These are phyloP conservation scores for Pluvialis apricaria DNA, from an alignment of 2,113 vertebrate species.

Conservation along the genomic window DNA sequence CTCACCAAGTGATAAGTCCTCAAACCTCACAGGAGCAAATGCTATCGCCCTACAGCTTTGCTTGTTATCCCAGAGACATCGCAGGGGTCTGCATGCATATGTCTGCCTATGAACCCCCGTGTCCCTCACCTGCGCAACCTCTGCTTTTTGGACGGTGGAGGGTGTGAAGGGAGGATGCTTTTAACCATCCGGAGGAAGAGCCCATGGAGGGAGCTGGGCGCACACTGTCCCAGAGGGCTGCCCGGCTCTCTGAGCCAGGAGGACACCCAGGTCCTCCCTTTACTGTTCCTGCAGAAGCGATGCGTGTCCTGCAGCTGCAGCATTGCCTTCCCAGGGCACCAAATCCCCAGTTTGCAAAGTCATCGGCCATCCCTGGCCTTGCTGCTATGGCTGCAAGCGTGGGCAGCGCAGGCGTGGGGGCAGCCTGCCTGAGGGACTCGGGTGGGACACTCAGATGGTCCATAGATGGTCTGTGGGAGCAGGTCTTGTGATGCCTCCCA, in stretches of 20 bases:
- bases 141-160: fast-evolving
- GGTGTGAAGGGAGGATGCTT: neutral
- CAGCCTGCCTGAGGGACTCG: neutral
- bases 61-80: neutral
- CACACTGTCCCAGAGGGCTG: neutral
- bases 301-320: neutral
- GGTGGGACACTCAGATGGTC: neutral
- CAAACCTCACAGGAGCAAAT: neutral
- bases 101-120: fast-evolving
- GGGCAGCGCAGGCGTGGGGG: fast-evolving
- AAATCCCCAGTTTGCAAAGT: neutral
- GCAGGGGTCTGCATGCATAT: fast-evolving
- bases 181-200: neutral
- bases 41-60: neutral
- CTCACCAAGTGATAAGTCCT: neutral
- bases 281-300: neutral
- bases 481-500: neutral
- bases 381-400: fast-evolving
- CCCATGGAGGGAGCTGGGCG: neutral
- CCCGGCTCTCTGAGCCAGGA: neutral
- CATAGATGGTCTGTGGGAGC: fast-evolving
- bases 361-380: neutral
- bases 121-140: neutral
- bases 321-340: neutral
- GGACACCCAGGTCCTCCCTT: neutral